Evolutionary conservation across 2,888 invertebrate species (phyloP), one percentile per base, ranked within the genome.

Genomic region (Pseudococcus viburni): DNA sequence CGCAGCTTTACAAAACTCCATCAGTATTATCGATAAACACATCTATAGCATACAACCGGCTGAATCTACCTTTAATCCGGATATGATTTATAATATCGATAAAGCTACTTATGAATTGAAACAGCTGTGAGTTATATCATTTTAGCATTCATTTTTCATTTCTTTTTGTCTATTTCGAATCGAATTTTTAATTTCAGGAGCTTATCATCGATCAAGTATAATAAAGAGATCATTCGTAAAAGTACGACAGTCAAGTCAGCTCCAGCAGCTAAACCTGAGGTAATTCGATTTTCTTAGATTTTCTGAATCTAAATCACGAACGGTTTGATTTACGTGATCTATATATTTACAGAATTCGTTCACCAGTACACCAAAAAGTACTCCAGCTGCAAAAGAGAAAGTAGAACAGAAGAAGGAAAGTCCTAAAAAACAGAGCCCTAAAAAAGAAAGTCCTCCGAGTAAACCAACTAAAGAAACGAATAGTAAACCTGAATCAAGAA

Each of bases 31-130:
- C 11, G 80, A 83, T 15, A 46, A 83, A 46, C 80, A 83, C 9
- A 17, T 83, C 46, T 83, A 83, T n/a, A 83, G 80, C 33, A 83
- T 83, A 46, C 80, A 83, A 11, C 80, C 19, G 0, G 46, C 46
- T 17, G 80, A 83, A n/a, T 46, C 80, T 7, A 46, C 80, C 7
- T 83, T 83, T 19, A 22, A 46, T 83, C 80, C 80, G 19, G 46
- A 83, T 9, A 46, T 83, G 46, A 83, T 83, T 46, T 83, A 83
- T 19, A 46, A 33, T 33, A 46, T 83, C 11, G 80, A 83, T 33
- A 83, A 83, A 46, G 80, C 80, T 11, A 83, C 80, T n/a, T 46
- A 83, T 11, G 80, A 83, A 83, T 42, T 83, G 46, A 19, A 83
- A 17, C 80, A 83, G 46, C 22, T 83, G 80, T 83, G 19, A 83